Conservation (phyloP, 2,113 vertebrate species). For the Ranitomeya imitator region DNA sequence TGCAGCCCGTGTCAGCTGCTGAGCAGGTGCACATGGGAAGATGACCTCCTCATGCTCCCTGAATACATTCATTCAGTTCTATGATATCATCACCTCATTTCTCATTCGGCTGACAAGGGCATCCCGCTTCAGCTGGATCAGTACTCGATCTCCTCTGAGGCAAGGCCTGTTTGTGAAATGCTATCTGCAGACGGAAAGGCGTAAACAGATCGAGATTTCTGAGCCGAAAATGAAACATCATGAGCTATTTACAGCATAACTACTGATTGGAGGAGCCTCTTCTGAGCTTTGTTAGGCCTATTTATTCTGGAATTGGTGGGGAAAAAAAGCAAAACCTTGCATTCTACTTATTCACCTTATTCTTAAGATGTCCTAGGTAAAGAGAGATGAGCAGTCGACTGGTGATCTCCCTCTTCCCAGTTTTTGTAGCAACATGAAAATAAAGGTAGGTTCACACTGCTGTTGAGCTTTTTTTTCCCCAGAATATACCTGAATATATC, state of each 20-base stretch:
- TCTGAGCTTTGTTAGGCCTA: background rate
- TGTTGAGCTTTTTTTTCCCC: no score
- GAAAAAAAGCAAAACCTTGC: no score
- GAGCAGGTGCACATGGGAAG: constrained; percentile 31
- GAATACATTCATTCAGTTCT: constrained; percentile 22
- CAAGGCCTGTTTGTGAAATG: constrained; percentile 38
- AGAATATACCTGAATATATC: no score
- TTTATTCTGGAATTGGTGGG: no score
- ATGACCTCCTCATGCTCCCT: constrained; percentile 8
- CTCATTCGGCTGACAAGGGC: constrained; percentile 1
- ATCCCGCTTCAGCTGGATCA: background rate
- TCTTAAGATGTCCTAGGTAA: no score
- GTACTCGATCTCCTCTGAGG: constrained; percentile 18
- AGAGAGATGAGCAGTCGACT: no score
- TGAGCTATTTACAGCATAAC: background rate
- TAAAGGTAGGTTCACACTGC: no score
- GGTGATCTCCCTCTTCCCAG: no score
- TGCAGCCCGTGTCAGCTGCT: constrained; percentile 24
- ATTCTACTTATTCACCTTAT: no score
- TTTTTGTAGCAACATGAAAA: no score
- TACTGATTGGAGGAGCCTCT: background rate
- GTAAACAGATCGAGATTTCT: background rate
- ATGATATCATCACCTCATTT: constrained; percentile 35
- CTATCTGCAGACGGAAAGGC: constrained; percentile 18
- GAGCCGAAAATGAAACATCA: background rate